These are phyloP conservation scores for Sternotherus odoratus DNA, from an alignment of 2,797 vertebrate genomes.

Conservation along the genomic window DNA sequence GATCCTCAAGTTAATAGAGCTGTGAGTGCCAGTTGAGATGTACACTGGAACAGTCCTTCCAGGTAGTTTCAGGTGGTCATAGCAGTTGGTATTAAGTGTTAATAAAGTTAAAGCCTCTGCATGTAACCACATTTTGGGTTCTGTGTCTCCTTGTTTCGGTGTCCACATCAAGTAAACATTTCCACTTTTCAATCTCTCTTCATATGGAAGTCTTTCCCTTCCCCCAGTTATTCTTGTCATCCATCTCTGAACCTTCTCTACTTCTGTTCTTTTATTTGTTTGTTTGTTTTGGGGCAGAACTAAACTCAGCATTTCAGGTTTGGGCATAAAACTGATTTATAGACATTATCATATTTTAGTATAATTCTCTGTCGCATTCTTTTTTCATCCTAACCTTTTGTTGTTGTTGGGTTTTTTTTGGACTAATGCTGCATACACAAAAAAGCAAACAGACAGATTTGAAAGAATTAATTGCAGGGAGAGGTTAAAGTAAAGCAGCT, in stretches of 20 bases:
- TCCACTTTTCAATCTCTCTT: not conserved
- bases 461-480: not conserved
- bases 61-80: not conserved
- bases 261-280: not conserved
- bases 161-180: not conserved
- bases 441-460: not conserved
- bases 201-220: not conserved
- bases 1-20: not conserved
- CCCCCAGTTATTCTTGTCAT: not conserved
- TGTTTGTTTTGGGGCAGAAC: not conserved
- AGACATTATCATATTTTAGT: not conserved
- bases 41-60: not conserved
- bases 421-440: not conserved
- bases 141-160: not conserved
- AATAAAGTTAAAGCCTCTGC: not conserved
- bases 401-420: not conserved
- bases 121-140: not conserved
- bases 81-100: not conserved
- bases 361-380: not conserved
- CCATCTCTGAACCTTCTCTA: not conserved
- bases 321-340: not conserved
- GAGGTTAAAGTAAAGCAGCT: not conserved
- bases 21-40: not conserved
- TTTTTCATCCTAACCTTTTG: not conserved
- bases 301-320: not conserved